These are phyloP conservation scores for Tichodroma muraria DNA, from an alignment of 2,113 vertebrate genomes.

Conservation along the genomic window DNA sequence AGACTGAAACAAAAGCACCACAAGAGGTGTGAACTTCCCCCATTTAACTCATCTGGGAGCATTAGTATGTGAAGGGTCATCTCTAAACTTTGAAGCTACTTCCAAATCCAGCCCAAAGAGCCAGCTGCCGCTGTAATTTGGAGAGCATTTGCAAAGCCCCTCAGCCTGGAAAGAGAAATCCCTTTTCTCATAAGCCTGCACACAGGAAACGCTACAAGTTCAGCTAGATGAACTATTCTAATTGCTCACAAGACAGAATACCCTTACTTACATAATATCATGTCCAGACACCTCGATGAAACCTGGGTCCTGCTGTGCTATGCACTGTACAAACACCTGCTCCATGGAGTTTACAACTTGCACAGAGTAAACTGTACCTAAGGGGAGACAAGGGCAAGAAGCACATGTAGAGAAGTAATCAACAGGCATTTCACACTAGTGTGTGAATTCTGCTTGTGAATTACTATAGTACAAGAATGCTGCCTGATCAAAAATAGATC, in stretches of 20 bases:
- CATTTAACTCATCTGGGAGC: background rate
- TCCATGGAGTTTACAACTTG: background rate
- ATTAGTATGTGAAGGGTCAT: background rate
- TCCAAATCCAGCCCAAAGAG: background rate
- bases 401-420: background rate
- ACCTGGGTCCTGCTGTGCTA: background rate
- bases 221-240: background rate
- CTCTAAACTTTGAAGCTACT: background rate
- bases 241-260: background rate
- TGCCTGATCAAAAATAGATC: background rate
- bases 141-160: background rate
- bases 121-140: background rate
- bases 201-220: background rate
- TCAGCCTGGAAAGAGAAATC: background rate
- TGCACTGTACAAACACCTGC: background rate
- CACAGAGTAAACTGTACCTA: background rate
- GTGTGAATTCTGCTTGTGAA: background rate
- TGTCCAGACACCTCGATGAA: background rate
- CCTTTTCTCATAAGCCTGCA: background rate
- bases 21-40: constrained; percentile 1
- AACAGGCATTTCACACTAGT: background rate
- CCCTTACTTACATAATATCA: background rate
- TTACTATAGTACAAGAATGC: background rate
- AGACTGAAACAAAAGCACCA: background rate
- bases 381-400: background rate